A percentile compares a stretch with the other conserved stretches of the same genome.
Conservation (phyloP, 2,113 vertebrate species). For the Microtus richardsoni region DNA sequence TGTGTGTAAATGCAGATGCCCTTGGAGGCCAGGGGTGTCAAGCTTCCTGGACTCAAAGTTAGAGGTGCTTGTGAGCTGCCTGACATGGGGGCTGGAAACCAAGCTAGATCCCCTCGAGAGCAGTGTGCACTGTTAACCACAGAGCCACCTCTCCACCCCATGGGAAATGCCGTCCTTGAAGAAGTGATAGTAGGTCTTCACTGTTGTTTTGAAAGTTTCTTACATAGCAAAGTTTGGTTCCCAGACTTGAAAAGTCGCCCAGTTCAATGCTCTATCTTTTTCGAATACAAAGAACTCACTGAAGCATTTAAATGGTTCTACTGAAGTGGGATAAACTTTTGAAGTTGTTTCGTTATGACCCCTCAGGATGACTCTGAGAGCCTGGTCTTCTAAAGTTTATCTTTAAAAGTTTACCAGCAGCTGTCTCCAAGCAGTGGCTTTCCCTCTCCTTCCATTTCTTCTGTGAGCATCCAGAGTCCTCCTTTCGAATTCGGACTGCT, state of each 20-base stretch:
- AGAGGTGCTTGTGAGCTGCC: not conserved
- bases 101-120: not conserved
- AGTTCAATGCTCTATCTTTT: conserved; percentile 21
- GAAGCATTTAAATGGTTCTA: conserved; percentile 36
- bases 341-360: not conserved
- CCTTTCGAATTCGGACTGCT: not conserved
- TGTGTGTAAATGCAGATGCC: not conserved
- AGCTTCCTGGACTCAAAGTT: not conserved
- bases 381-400: conserved; percentile 19
- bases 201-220: conserved; percentile 49
- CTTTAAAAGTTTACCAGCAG: not conserved
- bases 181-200: conserved; percentile 5
- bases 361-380: not conserved
- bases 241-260: not conserved
- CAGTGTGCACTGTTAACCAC: not conserved
- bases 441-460: not conserved
- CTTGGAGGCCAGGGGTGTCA: not conserved
- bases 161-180: conserved; percentile 3
- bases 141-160: not conserved
- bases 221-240: not conserved
- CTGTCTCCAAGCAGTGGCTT: not conserved
- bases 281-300: conserved; percentile 20
- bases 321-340: conserved; percentile 38
- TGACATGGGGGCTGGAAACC: not conserved
- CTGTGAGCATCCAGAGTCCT: not conserved